Evolutionary conservation across 2,113 vertebrate genomes (phyloP).

Genomic region (Cathartes aura): DNA sequence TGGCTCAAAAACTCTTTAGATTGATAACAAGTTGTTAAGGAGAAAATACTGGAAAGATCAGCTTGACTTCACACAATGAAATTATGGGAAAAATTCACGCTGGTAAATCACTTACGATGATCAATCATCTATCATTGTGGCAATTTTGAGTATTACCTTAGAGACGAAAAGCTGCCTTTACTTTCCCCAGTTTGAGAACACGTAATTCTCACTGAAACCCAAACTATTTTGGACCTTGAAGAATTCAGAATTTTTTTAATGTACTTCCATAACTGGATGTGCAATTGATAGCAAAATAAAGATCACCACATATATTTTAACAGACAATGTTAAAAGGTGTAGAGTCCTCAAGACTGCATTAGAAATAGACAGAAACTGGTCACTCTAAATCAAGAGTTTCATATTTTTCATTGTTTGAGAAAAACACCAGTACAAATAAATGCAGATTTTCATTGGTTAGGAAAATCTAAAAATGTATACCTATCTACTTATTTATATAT

Average conservation of each 20-base stretch:
- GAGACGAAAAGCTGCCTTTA: conserved; percentile 29
- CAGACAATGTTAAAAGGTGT: conserved; percentile 56
- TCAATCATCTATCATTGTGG: background rate
- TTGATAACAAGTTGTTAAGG: background rate
- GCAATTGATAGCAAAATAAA: conserved; percentile 64
- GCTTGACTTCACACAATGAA: conserved; percentile 11
- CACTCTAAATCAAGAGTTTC: conserved; percentile 45
- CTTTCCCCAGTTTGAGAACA: background rate
- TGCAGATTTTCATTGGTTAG: conserved; percentile 73
- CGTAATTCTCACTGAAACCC: background rate
- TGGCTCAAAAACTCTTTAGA: background rate
- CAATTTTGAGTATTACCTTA: background rate
- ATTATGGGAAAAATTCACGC: conserved; percentile 15
- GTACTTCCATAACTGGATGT: conserved; percentile 36
- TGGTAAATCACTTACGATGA: background rate
- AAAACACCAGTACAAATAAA: conserved; percentile 73
- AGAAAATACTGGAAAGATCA: conserved; percentile 24
- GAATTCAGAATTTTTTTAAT: background rate
- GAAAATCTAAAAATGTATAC: conserved; percentile 76
- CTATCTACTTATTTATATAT: conserved; percentile 47
- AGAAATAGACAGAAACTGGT: conserved; percentile 70
- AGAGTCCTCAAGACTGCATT: conserved; percentile 52
- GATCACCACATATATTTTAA: conserved; percentile 35
- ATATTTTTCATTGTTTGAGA: conserved; percentile 23
- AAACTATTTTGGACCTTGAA: background rate